phyloP scores from a whole-genome alignment of 2,113 vertebrate genomes.

The Oenanthe melanoleuca region DNA sequence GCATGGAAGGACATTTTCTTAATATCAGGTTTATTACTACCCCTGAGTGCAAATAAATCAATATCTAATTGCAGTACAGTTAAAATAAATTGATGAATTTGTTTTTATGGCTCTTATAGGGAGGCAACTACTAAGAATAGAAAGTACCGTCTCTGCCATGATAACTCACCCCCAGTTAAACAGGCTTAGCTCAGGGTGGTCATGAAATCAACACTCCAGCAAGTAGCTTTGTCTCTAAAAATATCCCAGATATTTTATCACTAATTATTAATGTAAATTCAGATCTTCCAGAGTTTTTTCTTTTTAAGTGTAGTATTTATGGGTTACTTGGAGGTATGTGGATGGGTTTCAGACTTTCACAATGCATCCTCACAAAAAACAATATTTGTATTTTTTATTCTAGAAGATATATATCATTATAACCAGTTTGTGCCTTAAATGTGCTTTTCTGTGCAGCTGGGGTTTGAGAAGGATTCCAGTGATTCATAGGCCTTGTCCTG shows the following conservation, averaged over 20 bases:
- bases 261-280: neutral
- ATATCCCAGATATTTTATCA: neutral
- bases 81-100: conserved; percentile 1
- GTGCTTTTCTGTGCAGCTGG: neutral
- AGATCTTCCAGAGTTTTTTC: neutral
- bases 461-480: neutral
- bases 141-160: neutral
- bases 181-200: neutral
- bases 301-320: neutral
- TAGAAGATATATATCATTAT: neutral
- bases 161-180: neutral
- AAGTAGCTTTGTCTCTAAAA: neutral
- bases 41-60: neutral
- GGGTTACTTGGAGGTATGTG: rapidly evolving
- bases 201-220: neutral
- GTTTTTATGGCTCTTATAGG: neutral
- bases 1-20: neutral
- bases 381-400: neutral
- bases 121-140: neutral
- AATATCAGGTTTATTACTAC: neutral
- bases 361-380: neutral
- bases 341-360: neutral
- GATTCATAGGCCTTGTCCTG: neutral
- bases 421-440: neutral
- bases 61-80: neutral